phyloP scores from a whole-genome alignment of 2,113 vertebrate genomes.

The Tachysurus vachellii region DNA sequence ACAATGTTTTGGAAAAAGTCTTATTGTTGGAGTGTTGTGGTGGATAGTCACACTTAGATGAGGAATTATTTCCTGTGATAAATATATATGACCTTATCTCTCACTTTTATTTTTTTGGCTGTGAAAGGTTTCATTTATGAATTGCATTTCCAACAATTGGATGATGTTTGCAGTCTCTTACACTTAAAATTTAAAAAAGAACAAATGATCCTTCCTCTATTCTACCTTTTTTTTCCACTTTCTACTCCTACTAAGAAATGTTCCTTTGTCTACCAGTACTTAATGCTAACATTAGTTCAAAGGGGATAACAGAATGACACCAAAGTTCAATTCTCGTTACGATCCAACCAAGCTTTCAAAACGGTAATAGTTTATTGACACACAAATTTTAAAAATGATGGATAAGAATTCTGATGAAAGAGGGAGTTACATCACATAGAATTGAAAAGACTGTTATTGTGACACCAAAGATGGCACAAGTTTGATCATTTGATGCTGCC shows the following conservation, averaged over 20 bases:
- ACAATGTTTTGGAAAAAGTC: background rate
- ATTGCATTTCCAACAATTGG: background rate
- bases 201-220: background rate
- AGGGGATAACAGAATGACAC: background rate
- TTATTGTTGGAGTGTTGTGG: too few species aligned
- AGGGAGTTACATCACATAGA: background rate
- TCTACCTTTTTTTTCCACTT: background rate
- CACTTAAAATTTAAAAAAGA: background rate
- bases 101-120: background rate
- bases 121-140: background rate
- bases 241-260: background rate
- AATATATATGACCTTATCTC: background rate
- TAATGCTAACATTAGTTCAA: slow-evolving; percentile 19
- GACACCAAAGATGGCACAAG: background rate
- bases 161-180: background rate
- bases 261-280: background rate
- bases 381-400: background rate
- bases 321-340: background rate
- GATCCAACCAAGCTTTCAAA: slow-evolving; percentile 1
- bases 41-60: background rate
- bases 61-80: background rate
- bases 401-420: background rate
- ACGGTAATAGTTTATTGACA: slow-evolving; percentile 7
- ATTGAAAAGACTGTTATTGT: slow-evolving; percentile 5
- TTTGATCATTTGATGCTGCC: slow-evolving; percentile 26